phyloP scores from a whole-genome alignment of 2,113 vertebrate genomes.

The Hassar affinis region DNA sequence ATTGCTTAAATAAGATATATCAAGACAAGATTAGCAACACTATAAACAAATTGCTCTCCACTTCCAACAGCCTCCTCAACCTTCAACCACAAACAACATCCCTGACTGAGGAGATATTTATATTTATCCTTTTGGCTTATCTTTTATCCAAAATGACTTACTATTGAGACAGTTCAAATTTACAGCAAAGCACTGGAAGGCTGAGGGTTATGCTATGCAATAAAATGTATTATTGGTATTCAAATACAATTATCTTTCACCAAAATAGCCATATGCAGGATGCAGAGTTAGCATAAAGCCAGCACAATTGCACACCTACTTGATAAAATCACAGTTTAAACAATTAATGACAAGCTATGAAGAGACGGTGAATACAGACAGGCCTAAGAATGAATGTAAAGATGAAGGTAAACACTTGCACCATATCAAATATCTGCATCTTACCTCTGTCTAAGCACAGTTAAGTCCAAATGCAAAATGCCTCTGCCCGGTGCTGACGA shows the following conservation, averaged over 20 bases:
- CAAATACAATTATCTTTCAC: neutral
- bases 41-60: slow-evolving; percentile 12
- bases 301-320: neutral
- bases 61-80: slow-evolving; percentile 10
- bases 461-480: neutral
- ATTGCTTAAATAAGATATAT: slow-evolving; percentile 23
- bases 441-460: neutral
- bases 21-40: slow-evolving; percentile 10
- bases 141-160: slow-evolving; percentile 1
- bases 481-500: neutral
- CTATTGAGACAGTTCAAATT: neutral
- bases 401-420: neutral
- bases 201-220: neutral
- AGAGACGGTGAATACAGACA: neutral
- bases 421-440: neutral
- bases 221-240: neutral
- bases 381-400: neutral
- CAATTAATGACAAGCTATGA: neutral
- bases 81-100: neutral
- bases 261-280: neutral
- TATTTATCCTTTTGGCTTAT: neutral
- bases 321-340: neutral
- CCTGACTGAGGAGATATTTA: neutral
- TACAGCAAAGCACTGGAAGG: neutral
- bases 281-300: neutral